Evolutionary conservation across 1,140 invertebrate species (phyloP).

Genomic region (Drosophila insularis): DNA sequence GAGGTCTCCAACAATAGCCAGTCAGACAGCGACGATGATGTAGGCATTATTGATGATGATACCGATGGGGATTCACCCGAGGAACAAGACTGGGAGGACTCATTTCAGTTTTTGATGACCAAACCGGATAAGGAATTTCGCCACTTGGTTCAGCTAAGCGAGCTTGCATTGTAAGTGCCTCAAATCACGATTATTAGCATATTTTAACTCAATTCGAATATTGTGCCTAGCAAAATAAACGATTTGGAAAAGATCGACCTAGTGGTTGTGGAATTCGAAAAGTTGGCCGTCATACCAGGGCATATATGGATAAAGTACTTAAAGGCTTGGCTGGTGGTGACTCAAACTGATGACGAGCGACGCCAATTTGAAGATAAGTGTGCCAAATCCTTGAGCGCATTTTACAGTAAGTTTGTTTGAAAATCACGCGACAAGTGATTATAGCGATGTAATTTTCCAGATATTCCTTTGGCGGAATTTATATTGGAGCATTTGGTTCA

Average conservation of each 20-base stretch:
- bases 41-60: neutral
- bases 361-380: slow-evolving; percentile 32
- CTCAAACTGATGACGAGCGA: slow-evolving; percentile 44
- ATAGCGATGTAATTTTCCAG: slow-evolving; percentile 11
- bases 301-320: slow-evolving; percentile 57
- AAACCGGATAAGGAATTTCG: slow-evolving; percentile 3
- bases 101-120: neutral
- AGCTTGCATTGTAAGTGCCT: slow-evolving; percentile 1
- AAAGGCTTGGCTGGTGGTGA: slow-evolving; percentile 33
- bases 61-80: neutral
- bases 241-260: slow-evolving; percentile 39
- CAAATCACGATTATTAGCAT: neutral
- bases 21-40: slow-evolving; percentile 8
- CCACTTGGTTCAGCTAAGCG: neutral
- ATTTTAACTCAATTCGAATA: neutral
- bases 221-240: slow-evolving; percentile 37
- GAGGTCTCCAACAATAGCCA: neutral
- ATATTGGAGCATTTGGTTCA: slow-evolving; percentile 29
- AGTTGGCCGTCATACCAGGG: slow-evolving; percentile 35
- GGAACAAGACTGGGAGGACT: neutral
- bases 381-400: slow-evolving; percentile 22
- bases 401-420: slow-evolving; percentile 57
- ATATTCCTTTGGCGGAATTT: slow-evolving; percentile 42
- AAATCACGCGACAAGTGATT: no score
- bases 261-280: slow-evolving; percentile 21